Percentiles rank a stretch among this genome's conserved stretches.
Conservation (phyloP, 2,888 invertebrate genomes). For the Reticulitermes lucifugus region DNA sequence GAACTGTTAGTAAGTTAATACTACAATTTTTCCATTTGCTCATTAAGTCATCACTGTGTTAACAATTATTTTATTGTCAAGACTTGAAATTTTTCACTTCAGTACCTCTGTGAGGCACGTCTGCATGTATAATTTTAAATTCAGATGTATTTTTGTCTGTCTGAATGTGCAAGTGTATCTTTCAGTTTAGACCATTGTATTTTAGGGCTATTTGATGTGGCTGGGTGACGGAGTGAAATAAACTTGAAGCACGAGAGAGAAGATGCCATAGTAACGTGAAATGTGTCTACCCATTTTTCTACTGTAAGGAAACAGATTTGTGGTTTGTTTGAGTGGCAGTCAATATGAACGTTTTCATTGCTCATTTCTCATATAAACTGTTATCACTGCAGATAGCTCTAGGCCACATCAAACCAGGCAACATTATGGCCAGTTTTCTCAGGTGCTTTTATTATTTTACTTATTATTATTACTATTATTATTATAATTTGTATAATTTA, state of each 20-base stretch:
- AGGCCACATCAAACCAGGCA: not conserved
- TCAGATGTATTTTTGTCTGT: no score
- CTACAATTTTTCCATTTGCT: not conserved
- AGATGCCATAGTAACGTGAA: not conserved
- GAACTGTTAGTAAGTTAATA: not conserved
- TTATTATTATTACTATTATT: not conserved
- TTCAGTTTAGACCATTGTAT: not conserved
- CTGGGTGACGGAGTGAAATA: not conserved
- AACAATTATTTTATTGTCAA: not conserved
- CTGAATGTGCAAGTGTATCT: no score
- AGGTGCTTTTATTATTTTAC: not conserved
- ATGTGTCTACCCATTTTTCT: not conserved
- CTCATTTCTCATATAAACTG: not conserved
- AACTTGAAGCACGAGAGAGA: not conserved
- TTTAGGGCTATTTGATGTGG: not conserved
- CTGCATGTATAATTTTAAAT: not conserved
- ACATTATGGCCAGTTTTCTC: conserved; percentile 8
- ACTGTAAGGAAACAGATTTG: not conserved
- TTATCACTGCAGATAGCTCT: not conserved
- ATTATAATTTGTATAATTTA: conserved; percentile 4
- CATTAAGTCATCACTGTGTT: not conserved
- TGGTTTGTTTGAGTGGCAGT: not conserved
- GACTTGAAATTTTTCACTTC: not conserved
- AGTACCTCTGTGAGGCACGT: not conserved
- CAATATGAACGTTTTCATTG: not conserved